These are phyloP conservation scores for Poecilia latipinna DNA, from an alignment of 2,113 vertebrate species.

Conservation along the genomic window DNA sequence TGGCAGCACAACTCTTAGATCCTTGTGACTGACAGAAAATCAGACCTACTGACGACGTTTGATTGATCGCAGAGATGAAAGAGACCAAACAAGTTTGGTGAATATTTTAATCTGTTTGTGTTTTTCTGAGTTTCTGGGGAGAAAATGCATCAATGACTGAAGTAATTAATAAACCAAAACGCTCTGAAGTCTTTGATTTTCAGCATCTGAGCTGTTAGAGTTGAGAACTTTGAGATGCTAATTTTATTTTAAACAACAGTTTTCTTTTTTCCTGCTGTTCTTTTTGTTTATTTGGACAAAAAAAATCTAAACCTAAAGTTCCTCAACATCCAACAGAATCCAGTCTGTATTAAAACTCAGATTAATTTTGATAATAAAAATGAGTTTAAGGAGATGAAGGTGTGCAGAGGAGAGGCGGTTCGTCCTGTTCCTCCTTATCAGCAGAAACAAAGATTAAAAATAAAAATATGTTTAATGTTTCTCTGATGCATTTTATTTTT, in stretches of 20 bases:
- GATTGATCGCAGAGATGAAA: conserved; percentile 54
- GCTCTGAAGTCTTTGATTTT: conserved; percentile 40
- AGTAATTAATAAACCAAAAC: conserved; percentile 54
- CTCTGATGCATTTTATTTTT: neutral
- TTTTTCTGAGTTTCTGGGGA: conserved; percentile 20
- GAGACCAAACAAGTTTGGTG: conserved; percentile 39
- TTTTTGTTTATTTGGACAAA: neutral
- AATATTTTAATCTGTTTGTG: conserved; percentile 52
- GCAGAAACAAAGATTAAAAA: neutral
- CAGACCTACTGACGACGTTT: neutral
- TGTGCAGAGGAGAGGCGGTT: neutral
- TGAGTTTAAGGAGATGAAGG: neutral
- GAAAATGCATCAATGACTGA: conserved; percentile 28
- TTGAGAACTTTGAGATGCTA: neutral
- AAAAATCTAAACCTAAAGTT: neutral
- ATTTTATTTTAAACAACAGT: neutral
- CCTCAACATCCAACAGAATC: neutral
- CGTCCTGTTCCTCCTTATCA: neutral
- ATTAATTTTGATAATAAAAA: neutral
- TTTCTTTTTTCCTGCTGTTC: neutral
- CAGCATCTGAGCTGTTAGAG: conserved; percentile 17
- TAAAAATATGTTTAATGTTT: neutral
- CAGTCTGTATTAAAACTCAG: neutral
- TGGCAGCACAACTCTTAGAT: neutral
- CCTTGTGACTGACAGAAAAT: conserved; percentile 34